phyloP scores from a whole-genome alignment of 2,113 vertebrate genomes.

The Parotia lawesii region DNA sequence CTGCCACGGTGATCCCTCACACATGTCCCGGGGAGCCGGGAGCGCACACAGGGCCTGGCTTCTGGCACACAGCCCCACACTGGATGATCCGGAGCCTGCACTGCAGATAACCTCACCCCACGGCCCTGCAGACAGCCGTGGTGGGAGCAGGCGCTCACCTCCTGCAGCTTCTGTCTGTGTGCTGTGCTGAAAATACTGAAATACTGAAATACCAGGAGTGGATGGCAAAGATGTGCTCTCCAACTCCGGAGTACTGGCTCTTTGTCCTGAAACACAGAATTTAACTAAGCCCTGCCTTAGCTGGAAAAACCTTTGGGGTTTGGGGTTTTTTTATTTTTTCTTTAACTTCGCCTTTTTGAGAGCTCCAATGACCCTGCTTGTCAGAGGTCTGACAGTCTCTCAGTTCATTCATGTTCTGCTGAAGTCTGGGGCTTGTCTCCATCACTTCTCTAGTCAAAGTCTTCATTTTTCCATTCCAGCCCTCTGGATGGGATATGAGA shows the following conservation, averaged over 20 bases:
- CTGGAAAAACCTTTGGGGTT: not conserved
- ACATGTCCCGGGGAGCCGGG: not conserved
- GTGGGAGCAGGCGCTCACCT: accelerated
- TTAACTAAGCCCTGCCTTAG: not conserved
- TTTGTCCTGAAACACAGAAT: not conserved
- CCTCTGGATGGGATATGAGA: not conserved
- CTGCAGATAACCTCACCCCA: not conserved
- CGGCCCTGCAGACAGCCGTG: accelerated
- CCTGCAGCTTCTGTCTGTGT: not conserved
- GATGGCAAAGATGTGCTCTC: not conserved
- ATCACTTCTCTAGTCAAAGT: not conserved
- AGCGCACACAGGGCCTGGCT: accelerated
- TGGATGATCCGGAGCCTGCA: not conserved
- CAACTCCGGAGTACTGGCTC: accelerated
- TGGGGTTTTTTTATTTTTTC: no score
- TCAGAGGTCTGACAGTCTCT: not conserved
- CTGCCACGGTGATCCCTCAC: not conserved
- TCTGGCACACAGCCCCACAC: not conserved
- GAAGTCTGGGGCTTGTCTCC: not conserved
- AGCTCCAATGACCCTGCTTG: not conserved
- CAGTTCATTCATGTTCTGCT: accelerated
- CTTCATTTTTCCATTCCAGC: not conserved
- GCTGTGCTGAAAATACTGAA: not conserved
- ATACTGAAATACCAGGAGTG: not conserved
- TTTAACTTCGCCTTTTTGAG: not conserved